These are phyloP conservation scores for Piezodorus guildinii DNA, from an alignment of 1,140 invertebrate species.

Conservation along the genomic window DNA sequence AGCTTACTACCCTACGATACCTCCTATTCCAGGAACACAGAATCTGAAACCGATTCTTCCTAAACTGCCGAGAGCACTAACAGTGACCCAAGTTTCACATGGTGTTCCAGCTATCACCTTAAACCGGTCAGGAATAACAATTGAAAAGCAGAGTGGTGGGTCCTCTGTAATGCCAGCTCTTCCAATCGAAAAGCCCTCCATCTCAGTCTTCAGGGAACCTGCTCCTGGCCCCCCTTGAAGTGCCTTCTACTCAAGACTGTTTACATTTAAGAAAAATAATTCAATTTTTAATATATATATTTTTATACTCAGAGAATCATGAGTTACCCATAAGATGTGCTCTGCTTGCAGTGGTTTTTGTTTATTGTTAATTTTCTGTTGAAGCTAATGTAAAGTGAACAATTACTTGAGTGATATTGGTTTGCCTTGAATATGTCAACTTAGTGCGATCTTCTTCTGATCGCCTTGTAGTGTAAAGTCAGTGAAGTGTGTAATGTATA, in stretches of 20 bases:
- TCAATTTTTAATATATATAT: neutral
- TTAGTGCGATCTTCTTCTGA: neutral
- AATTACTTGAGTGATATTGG: neutral
- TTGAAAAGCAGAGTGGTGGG: slow-evolving; percentile 17
- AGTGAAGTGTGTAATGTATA: neutral
- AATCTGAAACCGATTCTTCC: slow-evolving; percentile 15
- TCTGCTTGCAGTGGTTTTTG: neutral
- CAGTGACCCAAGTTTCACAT: slow-evolving; percentile 21
- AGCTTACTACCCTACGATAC: neutral
- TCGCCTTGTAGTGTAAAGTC: neutral
- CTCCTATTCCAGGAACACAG: neutral
- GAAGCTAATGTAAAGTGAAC: too few relatives aligned
- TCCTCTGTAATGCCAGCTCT: slow-evolving; percentile 1
- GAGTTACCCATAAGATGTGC: neutral
- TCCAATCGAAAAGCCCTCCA: slow-evolving; percentile 20
- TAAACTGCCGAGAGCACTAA: slow-evolving; percentile 26
- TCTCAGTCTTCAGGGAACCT: slow-evolving; percentile 22
- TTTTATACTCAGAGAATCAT: slow-evolving; percentile 9
- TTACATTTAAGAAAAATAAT: neutral
- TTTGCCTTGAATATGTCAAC: slow-evolving; percentile 12
- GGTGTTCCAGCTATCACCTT: slow-evolving; percentile 15
- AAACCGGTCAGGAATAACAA: slow-evolving; percentile 20
- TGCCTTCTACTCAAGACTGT: slow-evolving; percentile 7
- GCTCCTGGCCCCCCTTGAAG: slow-evolving; percentile 7
- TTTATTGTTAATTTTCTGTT: neutral